These are phyloP conservation scores for Catocala fraxini DNA, from an alignment of 2,888 invertebrate genomes.

Conservation along the genomic window DNA sequence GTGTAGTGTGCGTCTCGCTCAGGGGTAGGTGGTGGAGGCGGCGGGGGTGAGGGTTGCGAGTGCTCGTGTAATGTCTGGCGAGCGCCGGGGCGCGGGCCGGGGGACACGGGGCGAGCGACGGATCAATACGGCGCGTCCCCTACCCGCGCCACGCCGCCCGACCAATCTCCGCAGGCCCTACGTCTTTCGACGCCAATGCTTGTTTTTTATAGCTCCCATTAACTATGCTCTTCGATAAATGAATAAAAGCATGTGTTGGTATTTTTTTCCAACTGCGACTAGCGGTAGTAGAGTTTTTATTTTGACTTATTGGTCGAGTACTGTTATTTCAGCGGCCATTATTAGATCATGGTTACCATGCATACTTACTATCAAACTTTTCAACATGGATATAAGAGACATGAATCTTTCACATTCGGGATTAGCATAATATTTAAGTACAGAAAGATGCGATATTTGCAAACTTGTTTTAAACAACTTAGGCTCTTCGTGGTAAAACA, in stretches of 20 bases:
- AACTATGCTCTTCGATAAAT: constrained; percentile 83
- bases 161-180: constrained; percentile 84
- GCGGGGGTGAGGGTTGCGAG: constrained; percentile 72
- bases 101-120: constrained; percentile 61
- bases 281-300: constrained; percentile 49
- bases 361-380: not conserved
- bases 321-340: constrained; percentile 19
- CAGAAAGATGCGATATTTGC: not conserved
- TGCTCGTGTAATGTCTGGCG: constrained; percentile 80
- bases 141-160: constrained; percentile 70
- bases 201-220: constrained; percentile 84
- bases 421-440: not conserved
- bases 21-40: constrained; percentile 60
- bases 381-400: not conserved
- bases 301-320: constrained; percentile 41
- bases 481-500: constrained; percentile 6
- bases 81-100: constrained; percentile 53
- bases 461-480: not conserved
- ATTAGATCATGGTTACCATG: not conserved
- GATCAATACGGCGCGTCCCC: constrained; percentile 80
- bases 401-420: not conserved
- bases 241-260: constrained; percentile 82
- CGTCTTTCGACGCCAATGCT: constrained; percentile 86
- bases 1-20: constrained; percentile 65
- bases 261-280: constrained; percentile 49